Evolutionary conservation across 1,140 invertebrate genomes (phyloP), one percentile per base, ranked within the genome.

Genomic region (Zophobas atratus): DNA sequence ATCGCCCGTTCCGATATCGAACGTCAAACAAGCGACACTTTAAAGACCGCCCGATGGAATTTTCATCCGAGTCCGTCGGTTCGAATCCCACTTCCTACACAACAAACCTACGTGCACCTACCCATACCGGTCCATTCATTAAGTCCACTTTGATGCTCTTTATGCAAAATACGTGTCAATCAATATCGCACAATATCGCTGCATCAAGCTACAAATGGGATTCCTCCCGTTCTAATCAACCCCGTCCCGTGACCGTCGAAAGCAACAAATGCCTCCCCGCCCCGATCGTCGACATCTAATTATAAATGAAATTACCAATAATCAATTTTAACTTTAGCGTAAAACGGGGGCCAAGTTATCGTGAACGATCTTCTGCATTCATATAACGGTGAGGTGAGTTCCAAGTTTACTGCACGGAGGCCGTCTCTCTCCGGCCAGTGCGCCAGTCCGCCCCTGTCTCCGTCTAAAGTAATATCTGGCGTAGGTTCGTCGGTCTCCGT

Each of bases 301-400:
- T 73, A 76, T 76, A 76, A 76, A 63, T 35, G 74, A 63, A 76
- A 76, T 63, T 76, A 49, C 56, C 74, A 76, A 76, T 76, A 76
- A 76, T 76, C 74, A 76, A 76, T 76, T 76, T 67, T 67, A 76
- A 67, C 57, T 36, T 67, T 67, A 38, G 74, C 60, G 74, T 76
- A 76, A 76, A 76, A 76, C 74, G 34, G 60, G 74, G 74, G 74
- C 56, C 49, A 76, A 72, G 55, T 78, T 80, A 80, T 80, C 74
- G 60, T 55, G 76, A 67, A 72, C 72, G 76, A 80, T 77, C 76
- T 78, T 78, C 71, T 70, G 57, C 60, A 70, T 70, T 76, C 77
- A 75, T 60, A 78, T 80, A 80, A 80, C 79, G 79, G 79, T 78
- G 70, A 75, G 73, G 53, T 77, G 39, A 73, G 63, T 77, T 74